A percentile compares a stretch with the other conserved stretches of the same genome.
These are phyloP conservation scores for Cryptus viduatorius DNA, from an alignment of 2,888 invertebrate genomes.

Conservation along the genomic window DNA sequence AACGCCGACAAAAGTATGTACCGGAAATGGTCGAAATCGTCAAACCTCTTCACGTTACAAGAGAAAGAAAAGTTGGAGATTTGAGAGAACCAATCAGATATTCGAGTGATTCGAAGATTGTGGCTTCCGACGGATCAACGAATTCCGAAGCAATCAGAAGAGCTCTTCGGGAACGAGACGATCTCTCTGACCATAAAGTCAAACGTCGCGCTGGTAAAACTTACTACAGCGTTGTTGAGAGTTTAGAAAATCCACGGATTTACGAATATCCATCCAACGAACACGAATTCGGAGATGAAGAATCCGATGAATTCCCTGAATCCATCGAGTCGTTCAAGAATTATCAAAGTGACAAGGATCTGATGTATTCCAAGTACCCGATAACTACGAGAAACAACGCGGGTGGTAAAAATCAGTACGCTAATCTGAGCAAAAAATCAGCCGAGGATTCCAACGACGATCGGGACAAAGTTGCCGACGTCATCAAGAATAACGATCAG, in stretches of 20 bases:
- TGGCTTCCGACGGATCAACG: neutral
- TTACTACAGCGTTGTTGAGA: constrained; percentile 70
- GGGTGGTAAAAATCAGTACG: constrained; percentile 38
- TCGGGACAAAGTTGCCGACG: constrained; percentile 43
- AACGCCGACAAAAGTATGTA: constrained; percentile 23
- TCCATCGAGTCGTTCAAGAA: constrained; percentile 2
- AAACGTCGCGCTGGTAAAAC: constrained; percentile 42
- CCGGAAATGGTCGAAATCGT: constrained; percentile 64
- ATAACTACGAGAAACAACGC: constrained; percentile 3
- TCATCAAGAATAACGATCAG: constrained; percentile 49
- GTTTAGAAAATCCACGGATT: constrained; percentile 62
- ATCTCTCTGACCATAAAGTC: constrained; percentile 30
- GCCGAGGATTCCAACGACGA: constrained; percentile 33
- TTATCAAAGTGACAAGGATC: neutral
- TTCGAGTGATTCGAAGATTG: constrained; percentile 34
- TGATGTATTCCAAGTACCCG: neutral
- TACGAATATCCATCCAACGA: constrained; percentile 30
- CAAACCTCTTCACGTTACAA: constrained; percentile 46
- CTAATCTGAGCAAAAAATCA: constrained; percentile 54
- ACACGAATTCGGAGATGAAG: constrained; percentile 2
- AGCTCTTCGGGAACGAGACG: constrained; percentile 20
- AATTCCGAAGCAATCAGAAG: constrained; percentile 31
- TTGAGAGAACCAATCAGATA: constrained; percentile 17
- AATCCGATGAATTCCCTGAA: constrained; percentile 1
- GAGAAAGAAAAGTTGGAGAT: constrained; percentile 53